These are phyloP conservation scores for Tolypeutes matacus DNA, from an alignment of 2,797 vertebrate species.

Conservation along the genomic window DNA sequence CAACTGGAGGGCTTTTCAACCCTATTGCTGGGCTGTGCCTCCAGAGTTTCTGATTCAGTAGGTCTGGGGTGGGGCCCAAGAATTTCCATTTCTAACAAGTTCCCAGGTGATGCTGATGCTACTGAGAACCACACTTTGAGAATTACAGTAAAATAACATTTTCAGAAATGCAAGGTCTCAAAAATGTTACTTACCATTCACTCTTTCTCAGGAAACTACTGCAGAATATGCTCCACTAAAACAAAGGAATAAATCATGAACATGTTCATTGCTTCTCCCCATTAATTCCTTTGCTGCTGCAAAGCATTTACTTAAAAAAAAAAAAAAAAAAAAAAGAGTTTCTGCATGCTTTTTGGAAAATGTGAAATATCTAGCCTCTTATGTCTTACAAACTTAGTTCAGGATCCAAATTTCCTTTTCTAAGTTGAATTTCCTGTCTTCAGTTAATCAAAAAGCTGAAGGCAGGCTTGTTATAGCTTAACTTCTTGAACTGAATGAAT, in stretches of 20 bases:
- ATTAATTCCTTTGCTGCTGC: neutral
- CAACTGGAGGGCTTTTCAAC: neutral
- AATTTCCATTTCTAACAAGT: neutral
- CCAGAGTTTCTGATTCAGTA: neutral
- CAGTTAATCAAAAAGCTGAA: neutral
- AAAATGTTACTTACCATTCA: neutral
- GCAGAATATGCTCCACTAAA: neutral
- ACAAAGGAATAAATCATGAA: constrained; percentile 7
- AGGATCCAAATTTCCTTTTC: neutral
- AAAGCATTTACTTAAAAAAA: neutral
- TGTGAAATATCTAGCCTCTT: neutral
- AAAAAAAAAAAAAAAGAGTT: neutral
- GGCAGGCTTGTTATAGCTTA: neutral
- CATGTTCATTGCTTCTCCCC: neutral
- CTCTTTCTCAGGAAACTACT: constrained; percentile 20
- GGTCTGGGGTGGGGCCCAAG: neutral
- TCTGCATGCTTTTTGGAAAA: neutral
- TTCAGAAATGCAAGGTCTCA: neutral
- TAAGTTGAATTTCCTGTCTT: neutral
- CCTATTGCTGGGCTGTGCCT: neutral
- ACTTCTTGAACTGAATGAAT: neutral
- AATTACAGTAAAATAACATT: neutral
- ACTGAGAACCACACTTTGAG: neutral
- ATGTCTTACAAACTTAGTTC: neutral
- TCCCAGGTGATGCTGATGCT: neutral